These are phyloP conservation scores for Thermophis baileyi DNA, from an alignment of 2,113 vertebrate genomes.

Conservation along the genomic window DNA sequence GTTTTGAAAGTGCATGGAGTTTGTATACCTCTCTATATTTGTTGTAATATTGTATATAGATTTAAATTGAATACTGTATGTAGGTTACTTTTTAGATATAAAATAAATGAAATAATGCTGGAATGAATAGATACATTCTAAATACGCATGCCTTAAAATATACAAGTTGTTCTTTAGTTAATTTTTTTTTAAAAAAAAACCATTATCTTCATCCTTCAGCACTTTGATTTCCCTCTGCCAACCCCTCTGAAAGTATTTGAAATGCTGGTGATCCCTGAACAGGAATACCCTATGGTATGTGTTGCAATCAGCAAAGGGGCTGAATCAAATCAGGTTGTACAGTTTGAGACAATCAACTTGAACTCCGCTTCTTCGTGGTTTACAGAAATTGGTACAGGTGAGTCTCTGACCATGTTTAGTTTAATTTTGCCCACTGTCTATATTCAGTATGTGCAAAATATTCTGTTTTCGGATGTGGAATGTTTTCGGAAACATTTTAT, in stretches of 20 bases:
- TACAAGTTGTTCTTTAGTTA: background rate
- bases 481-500: background rate
- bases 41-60: background rate
- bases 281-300: slow-evolving; percentile 96
- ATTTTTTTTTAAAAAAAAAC: background rate
- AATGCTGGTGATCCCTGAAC: slow-evolving; percentile 96
- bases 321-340: slow-evolving; percentile 86
- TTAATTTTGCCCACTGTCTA: background rate
- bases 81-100: background rate
- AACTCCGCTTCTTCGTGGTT: slow-evolving; percentile 99
- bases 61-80: background rate
- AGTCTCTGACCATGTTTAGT: slow-evolving; percentile 5
- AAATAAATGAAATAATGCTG: background rate
- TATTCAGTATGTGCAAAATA: background rate
- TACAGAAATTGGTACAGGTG: slow-evolving; percentile 90
- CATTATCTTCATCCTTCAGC: slow-evolving; percentile 67
- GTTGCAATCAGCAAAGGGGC: slow-evolving; percentile 88
- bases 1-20: background rate
- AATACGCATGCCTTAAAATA: too few species aligned
- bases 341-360: slow-evolving; percentile 98
- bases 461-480: background rate
- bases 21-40: background rate
- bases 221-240: slow-evolving; percentile 98
- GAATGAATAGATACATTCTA: background rate
- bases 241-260: slow-evolving; percentile 95